A percentile compares a stretch with the other conserved stretches of the same genome.
Evolutionary conservation across 2,113 vertebrate species (phyloP).

Genomic region (Ptilorrhoa leucosticta): DNA sequence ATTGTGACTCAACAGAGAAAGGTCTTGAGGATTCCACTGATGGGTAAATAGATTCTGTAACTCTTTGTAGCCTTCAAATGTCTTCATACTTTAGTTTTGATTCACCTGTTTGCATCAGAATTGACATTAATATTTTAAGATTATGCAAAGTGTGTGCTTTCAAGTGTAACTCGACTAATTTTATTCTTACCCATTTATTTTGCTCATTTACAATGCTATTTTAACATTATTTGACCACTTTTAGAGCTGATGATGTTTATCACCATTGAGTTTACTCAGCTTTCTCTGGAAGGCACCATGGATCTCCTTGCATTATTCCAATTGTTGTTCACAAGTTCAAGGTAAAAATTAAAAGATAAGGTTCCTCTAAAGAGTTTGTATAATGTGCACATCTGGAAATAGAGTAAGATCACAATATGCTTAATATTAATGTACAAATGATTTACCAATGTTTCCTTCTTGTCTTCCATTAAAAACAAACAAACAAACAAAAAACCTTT

Average conservation of each 20-base stretch:
- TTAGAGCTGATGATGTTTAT: background rate
- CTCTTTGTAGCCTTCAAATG: background rate
- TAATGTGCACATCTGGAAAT: background rate
- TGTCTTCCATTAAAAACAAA: background rate
- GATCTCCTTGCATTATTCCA: background rate
- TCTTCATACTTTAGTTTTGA: background rate
- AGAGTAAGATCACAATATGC: background rate
- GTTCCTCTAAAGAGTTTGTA: background rate
- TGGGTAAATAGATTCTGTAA: background rate
- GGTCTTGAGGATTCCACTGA: background rate
- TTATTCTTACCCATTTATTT: background rate
- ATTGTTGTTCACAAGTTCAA: background rate
- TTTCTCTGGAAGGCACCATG: background rate
- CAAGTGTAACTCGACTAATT: background rate
- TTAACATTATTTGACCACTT: background rate
- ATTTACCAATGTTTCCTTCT: background rate
- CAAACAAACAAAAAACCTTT: background rate
- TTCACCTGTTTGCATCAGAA: background rate
- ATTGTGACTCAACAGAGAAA: background rate
- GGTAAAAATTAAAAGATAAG: background rate
- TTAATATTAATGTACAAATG: background rate
- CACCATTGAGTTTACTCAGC: background rate
- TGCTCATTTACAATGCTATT: background rate
- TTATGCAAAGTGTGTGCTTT: background rate
- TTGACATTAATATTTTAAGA: background rate